Percentiles rank a stretch among this genome's conserved stretches.
These are phyloP conservation scores for Ptychochromis oligacanthus DNA, from an alignment of 2,113 vertebrate genomes.

Conservation along the genomic window DNA sequence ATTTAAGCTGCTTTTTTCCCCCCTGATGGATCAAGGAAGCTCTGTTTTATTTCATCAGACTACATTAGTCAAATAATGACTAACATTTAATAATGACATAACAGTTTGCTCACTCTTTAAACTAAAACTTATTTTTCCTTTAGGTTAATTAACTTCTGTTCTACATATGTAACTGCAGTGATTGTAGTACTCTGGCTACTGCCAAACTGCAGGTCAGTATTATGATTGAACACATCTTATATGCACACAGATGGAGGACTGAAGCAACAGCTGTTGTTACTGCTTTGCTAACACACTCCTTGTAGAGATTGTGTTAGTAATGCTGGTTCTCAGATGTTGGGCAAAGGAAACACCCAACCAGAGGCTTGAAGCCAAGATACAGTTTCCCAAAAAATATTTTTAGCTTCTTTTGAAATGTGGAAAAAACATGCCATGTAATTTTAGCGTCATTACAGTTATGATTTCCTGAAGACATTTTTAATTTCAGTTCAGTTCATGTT, in stretches of 20 bases:
- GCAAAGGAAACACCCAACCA: background rate
- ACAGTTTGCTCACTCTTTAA: background rate
- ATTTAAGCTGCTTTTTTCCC: background rate
- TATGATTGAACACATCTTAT: background rate
- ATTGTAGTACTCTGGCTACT: background rate
- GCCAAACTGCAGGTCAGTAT: background rate
- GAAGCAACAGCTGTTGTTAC: background rate
- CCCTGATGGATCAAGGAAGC: background rate
- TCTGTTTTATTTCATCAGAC: background rate
- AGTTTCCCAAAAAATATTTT: background rate
- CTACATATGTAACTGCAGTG: background rate
- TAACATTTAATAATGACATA: no score
- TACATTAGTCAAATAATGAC: background rate
- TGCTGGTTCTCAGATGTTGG: conserved; percentile 3
- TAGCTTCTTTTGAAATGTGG: background rate
- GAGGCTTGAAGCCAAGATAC: background rate
- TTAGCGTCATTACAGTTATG: background rate
- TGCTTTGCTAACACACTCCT: background rate
- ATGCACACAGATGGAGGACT: background rate
- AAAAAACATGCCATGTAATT: background rate
- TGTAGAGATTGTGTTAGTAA: background rate
- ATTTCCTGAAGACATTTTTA: background rate
- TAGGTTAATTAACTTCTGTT: background rate
- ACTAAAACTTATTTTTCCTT: background rate
- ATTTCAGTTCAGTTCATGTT: background rate